Evolutionary conservation across 2,113 vertebrate genomes (phyloP).

Genomic region (Elgaria multicarinata): DNA sequence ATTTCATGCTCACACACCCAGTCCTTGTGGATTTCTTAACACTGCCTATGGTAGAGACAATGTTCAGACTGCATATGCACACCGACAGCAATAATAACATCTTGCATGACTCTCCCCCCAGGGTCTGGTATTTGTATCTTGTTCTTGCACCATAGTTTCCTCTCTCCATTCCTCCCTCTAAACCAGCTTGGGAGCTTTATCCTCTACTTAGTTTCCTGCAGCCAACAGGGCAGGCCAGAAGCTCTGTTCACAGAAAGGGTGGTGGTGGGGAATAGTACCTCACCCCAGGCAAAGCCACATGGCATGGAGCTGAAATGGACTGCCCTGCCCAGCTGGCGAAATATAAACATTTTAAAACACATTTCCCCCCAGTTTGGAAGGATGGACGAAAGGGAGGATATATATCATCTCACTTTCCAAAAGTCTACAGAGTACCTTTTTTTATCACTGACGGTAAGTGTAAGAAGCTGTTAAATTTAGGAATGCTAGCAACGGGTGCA

Average conservation of each 20-base stretch:
- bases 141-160: constrained; percentile 1
- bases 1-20: background rate
- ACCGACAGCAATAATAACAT: constrained; percentile 22
- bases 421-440: rapidly evolving
- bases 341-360: constrained; percentile 57
- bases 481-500: background rate
- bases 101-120: constrained; percentile 24
- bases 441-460: background rate
- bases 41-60: background rate
- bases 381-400: background rate
- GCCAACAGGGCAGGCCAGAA: constrained; percentile 22
- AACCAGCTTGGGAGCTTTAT: constrained; percentile 45
- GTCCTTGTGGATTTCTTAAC: background rate
- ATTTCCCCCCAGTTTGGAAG: constrained; percentile 11
- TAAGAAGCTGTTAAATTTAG: background rate
- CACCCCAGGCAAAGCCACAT: constrained; percentile 44
- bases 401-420: constrained; percentile 12
- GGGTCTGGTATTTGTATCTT: constrained; percentile 14
- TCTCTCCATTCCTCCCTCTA: constrained; percentile 13
- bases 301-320: constrained; percentile 34
- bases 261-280: constrained; percentile 23
- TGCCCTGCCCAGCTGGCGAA: constrained; percentile 37
- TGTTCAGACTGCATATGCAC: background rate
- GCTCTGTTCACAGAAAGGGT: constrained; percentile 8
- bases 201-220: constrained; percentile 9